Base-by-base conservation (phyloP, 1,140 invertebrate genomes). In the Venturia canescens region DNA sequence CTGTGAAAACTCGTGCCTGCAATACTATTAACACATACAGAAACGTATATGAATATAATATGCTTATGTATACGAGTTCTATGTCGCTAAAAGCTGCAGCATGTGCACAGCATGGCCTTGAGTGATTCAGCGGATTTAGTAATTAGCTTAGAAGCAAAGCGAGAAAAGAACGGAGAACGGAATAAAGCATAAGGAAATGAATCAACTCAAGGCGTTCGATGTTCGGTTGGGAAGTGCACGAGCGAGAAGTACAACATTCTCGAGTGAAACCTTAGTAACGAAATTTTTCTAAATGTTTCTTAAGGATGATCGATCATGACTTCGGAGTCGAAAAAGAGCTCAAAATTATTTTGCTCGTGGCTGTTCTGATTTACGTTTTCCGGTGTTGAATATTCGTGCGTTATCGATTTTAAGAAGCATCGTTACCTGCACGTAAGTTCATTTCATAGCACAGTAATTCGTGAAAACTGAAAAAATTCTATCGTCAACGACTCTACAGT, bases 101-200 rank as follows among this genome's bases (percentile, higher is more conserved):
- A 90, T 90, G 88, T 88, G 89, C 88, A 88, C 86, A 89, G 88
- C 87, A 89, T 89, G 88, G 85, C 85, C 85, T 83, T 82, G 78
- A 81, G 66, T 74, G 53, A 26, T 60, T 88, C 79, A 75, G 84
- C 84, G 75, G 80, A 84, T 84, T 84, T 75, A 82, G 80, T 72
- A 83, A 69, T 86, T 78, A 69, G 76, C 80, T 86, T 86, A 75
- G 53, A 74, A 69, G 66, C 66, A 31, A 69, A 69, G 66, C 66
- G n/a, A 26, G 29, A 34, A 60, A 60, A n/a, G 5, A 76, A 27
- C 21, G 29, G 11, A 50, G 2, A 72, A 48, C 9, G 15, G 26
- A 72, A 72, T 21, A 26, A 34, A 15, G 31, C 48, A 26, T 48
- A 72, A 72, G n/a, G 48, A 7, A 27, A 53, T 29, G 27, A 74